These are phyloP conservation scores for Pseudomyrmex sp. DNA, from an alignment of 1,140 invertebrate genomes.

Conservation along the genomic window DNA sequence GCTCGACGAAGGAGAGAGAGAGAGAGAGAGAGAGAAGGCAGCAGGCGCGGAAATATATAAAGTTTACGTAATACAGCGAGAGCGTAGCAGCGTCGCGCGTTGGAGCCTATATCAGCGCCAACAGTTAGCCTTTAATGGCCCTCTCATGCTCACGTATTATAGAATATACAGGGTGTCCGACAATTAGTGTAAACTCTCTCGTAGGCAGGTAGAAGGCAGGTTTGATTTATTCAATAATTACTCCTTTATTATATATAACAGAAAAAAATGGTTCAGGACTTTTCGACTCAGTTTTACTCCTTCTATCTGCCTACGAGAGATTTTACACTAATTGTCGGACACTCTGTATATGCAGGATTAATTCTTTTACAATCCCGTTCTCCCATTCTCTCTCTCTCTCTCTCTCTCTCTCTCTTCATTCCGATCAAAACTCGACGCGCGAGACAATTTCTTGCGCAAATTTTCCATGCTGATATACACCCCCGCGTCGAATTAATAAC, in stretches of 20 bases:
- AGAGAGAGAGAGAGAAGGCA: not conserved
- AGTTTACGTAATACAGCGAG: conserved; percentile 19
- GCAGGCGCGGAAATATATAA: conserved; percentile 5
- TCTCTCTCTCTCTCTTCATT: too few relatives aligned
- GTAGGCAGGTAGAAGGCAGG: too few relatives aligned
- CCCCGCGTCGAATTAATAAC: conserved; percentile 22
- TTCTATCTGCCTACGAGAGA: too few relatives aligned
- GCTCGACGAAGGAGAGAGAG: not conserved
- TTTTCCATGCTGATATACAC: not conserved
- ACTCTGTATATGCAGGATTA: not conserved
- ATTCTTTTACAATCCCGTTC: not conserved
- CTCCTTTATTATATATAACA: too few relatives aligned
- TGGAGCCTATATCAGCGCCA: not conserved
- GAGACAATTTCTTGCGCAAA: conserved; percentile 35
- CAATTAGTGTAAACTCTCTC: too few relatives aligned
- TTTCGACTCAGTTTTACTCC: too few relatives aligned
- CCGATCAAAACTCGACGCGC: conserved; percentile 2
- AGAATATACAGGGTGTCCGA: too few relatives aligned
- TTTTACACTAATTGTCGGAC: too few relatives aligned
- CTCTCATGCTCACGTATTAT: too few relatives aligned
- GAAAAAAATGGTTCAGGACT: too few relatives aligned
- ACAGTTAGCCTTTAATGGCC: conserved; percentile 18
- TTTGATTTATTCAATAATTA: too few relatives aligned
- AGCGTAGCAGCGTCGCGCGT: not conserved
- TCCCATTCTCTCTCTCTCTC: too few relatives aligned